Percentiles rank a stretch among this genome's conserved stretches.
Conservation (phyloP, 2,888 invertebrate species). For the Dexiosoma caninum region DNA sequence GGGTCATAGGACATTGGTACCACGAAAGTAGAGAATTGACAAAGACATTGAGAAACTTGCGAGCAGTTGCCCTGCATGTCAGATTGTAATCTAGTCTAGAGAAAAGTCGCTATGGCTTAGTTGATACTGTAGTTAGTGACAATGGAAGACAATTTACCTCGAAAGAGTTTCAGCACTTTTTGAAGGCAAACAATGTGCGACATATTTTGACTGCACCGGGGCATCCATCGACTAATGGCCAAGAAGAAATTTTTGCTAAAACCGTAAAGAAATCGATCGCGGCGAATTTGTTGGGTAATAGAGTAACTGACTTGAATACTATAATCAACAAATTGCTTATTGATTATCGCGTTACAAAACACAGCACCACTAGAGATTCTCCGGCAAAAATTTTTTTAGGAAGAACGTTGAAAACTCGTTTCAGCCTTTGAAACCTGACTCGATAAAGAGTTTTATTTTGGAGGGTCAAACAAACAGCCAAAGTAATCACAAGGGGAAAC, state of each 20-base stretch:
- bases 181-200: background rate
- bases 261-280: constrained; percentile 5
- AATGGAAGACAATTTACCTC: no score
- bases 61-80: no score
- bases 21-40: background rate
- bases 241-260: background rate
- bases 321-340: background rate
- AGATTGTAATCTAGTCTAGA: no score
- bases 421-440: background rate
- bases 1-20: constrained; percentile 10
- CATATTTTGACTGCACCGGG: background rate
- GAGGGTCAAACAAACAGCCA: background rate
- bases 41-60: no score
- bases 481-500: background rate
- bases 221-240: background rate
- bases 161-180: constrained; percentile 14
- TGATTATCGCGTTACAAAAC: constrained; percentile 6
- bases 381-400: constrained; percentile 12
- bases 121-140: no score
- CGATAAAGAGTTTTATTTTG: background rate
- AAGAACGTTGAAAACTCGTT: background rate
- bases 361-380: background rate
- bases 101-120: no score
- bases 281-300: background rate
- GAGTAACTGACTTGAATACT: background rate